Base-by-base conservation (phyloP, 1,140 invertebrate species). In the Sweltsa coloradensis region DNA sequence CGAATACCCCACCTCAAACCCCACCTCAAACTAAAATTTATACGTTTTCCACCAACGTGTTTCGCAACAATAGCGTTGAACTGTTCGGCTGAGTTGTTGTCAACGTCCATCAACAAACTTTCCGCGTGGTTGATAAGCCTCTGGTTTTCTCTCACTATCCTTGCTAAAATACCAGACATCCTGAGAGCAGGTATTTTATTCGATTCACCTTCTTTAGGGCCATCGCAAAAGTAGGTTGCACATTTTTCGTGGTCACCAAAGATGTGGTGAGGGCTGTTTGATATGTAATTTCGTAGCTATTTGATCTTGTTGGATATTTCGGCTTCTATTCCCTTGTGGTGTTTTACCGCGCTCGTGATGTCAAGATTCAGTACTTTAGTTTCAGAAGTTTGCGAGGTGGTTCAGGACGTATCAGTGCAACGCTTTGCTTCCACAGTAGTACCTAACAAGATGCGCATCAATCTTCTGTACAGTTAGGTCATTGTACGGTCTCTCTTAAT, bases 51-150 rank as follows among this genome's bases (percentile, higher is more conserved):
- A 34, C 59, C 55, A 25, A 59, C 55, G 44, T 47, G 53, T 53
- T 67, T 67, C 3, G 43, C 43, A 6, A 64, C 40, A 6, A 57
- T 53, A 4, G 51, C 42, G 52, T 66, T 62, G 53, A 60, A 68
- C 7, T 34, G 19, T 55, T 71, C 67, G 5, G 57, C 60, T 22
- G 46, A 21, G 51, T 70, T 70, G 39, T 61, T 69, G 23, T 60
- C 65, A n/a, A 57, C 52, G 46, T 64, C 57, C 1, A 53, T 39
- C 5, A 69, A 44, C 14, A 64, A 54, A 47, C 57, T 59, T 3
- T 52, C 16, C 16, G 57, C 39, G 44, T 57, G 34, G 18, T 34
- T 22, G 18, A 22, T 22, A 5, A 37, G n/a, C 18, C 7, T 5
- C 7, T 37, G 18, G 5, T 5, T 11, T 16, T 5, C 16, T 37